Base-by-base conservation (phyloP, 1,140 invertebrate genomes). In the Ylistrum balloti region DNA sequence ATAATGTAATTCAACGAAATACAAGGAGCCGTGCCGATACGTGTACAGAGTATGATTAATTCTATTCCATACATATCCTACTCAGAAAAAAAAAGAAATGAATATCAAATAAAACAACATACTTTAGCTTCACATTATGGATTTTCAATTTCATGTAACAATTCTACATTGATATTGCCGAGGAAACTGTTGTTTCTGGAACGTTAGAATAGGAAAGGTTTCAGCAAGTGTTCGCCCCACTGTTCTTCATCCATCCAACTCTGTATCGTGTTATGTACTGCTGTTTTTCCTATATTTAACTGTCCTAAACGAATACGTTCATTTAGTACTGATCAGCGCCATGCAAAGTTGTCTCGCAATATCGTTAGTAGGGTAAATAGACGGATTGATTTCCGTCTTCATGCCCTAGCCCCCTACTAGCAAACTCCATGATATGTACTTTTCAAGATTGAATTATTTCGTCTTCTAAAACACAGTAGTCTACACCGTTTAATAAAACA, bases 401-500 rank as follows among this genome's bases (percentile, higher is more conserved):
- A 7, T 74, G 22, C 22, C 56, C 56, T 28, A 7, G 17, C 56
- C 56, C 56, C 56, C 56, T n/a, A n/a, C n/a, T 3, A 28, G 22
- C n/a, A 74, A 28, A 74, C 56, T 74, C 56, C 56, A 74, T 74
- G 56, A 17, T 28, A 28, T 74, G 56, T 74, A 74, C 56, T 74
- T 74, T 74, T 28, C 56, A 28, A 28, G 56, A 74, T 74, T 74
- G 56, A 74, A 74, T 74, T 74, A 74, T 74, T 74, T 74, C 56
- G 56, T 74, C 56, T 74, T 28, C 56, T 74, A 9, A 74, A 74
- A 74, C 56, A 74, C 56, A 7, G n/a, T 28, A 74, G 56, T 74
- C 56, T 74, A n/a, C 56, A 74, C 56, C 56, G 56, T 74, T 74
- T 74, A 74, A 74, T 74, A 74, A 74, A 74, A 74, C 56, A 74